Percentiles rank a stretch among this genome's conserved stretches.
These are phyloP conservation scores for Teleogryllus oceanicus DNA, from an alignment of 2,888 invertebrate genomes.

Conservation along the genomic window DNA sequence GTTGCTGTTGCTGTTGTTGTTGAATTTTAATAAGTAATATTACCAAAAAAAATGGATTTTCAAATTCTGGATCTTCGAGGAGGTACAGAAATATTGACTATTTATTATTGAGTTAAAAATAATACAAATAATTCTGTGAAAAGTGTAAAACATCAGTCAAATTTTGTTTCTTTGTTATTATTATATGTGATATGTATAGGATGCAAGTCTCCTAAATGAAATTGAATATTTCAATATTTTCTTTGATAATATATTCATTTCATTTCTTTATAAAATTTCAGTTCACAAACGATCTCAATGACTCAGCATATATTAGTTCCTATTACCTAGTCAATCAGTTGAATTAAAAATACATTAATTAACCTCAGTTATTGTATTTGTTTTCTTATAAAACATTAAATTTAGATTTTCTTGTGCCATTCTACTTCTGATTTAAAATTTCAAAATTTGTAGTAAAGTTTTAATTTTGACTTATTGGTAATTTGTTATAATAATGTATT, in stretches of 20 bases:
- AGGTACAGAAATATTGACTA: background rate
- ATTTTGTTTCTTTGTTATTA: no score
- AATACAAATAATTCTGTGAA: no score
- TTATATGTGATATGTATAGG: no score
- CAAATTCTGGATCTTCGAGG: constrained; percentile 18
- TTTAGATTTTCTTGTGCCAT: background rate
- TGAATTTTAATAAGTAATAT: constrained; percentile 37
- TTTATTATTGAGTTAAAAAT: no score
- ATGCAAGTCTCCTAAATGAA: no score
- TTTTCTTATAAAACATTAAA: background rate
- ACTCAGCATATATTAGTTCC: background rate
- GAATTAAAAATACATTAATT: background rate
- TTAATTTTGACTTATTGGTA: background rate
- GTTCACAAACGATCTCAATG: background rate
- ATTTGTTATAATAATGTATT: background rate
- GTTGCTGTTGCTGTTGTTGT: constrained; percentile 39
- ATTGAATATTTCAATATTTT: background rate
- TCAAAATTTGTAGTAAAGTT: background rate
- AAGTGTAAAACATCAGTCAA: no score
- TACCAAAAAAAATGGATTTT: background rate
- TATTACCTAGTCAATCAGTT: no score
- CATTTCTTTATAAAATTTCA: background rate
- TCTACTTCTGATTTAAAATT: background rate
- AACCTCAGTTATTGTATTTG: background rate
- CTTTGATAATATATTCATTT: background rate